A percentile compares a stretch with the other conserved stretches of the same genome.
Conservation (phyloP, 1,140 invertebrate species). For the Pantala flavescens region DNA sequence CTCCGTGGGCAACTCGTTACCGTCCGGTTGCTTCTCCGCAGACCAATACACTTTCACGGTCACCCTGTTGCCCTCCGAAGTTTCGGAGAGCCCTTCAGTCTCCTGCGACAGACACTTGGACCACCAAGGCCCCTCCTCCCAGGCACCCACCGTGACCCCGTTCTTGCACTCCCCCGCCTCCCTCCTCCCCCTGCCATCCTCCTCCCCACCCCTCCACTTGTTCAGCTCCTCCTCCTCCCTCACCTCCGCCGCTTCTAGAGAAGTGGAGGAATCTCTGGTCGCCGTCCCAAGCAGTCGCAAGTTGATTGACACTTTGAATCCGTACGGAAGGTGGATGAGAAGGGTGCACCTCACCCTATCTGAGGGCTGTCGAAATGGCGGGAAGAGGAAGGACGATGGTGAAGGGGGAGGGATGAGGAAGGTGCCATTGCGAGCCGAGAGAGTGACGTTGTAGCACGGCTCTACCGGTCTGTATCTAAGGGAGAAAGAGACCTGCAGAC, state of each 20-base stretch:
- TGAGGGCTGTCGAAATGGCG: neutral
- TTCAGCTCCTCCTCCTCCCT: too few species aligned
- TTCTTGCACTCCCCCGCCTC: neutral
- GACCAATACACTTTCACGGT: conserved; percentile 3
- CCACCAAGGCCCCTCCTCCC: neutral
- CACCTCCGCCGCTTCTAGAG: conserved; percentile 10
- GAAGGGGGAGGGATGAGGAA: conserved; percentile 43
- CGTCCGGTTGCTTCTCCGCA: neutral
- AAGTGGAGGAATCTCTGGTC: neutral
- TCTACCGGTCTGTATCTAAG: conserved; percentile 48
- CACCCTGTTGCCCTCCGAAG: conserved; percentile 13
- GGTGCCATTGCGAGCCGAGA: conserved; percentile 45
- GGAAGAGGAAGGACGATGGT: conserved; percentile 31
- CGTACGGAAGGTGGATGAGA: conserved; percentile 50
- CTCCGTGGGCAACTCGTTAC: neutral
- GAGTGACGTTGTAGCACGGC: conserved; percentile 51
- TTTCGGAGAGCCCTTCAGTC: neutral
- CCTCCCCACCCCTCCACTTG: neutral
- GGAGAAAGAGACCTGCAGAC: conserved; percentile 33
- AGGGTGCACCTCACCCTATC: conserved; percentile 39
- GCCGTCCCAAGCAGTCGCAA: conserved; percentile 37
- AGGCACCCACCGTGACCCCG: neutral
- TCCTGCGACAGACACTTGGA: neutral
- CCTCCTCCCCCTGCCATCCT: neutral
- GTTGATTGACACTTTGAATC: conserved; percentile 43